Conservation (phyloP, 1,140 invertebrate species). For the Chymomyza costata region DNA sequence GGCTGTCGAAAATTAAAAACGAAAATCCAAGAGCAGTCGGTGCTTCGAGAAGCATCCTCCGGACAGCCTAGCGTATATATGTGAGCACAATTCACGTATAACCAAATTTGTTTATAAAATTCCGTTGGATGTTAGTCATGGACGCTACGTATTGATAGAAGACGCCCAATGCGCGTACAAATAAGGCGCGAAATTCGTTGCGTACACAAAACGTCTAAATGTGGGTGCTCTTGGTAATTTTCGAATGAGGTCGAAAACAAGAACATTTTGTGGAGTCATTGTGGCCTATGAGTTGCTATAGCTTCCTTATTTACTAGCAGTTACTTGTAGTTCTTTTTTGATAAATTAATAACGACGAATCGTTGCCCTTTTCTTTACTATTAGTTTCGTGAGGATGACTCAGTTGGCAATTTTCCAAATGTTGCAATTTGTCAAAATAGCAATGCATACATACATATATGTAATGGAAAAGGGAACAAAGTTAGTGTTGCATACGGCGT, state of each 20-base stretch:
- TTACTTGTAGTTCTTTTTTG: not conserved
- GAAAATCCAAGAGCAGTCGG: not conserved
- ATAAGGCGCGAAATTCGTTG: slow-evolving; percentile 65
- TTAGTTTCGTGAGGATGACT: slow-evolving; percentile 12
- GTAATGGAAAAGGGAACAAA: no score
- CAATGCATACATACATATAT: no score
- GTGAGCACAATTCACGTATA: no score
- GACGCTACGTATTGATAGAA: slow-evolving; percentile 10
- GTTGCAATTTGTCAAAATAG: no score
- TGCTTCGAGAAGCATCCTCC: slow-evolving; percentile 26
- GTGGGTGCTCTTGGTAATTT: slow-evolving; percentile 46
- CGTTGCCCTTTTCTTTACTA: slow-evolving; percentile 1
- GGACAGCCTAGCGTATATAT: slow-evolving; percentile 7
- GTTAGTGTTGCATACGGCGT: no score
- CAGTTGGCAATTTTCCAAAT: slow-evolving; percentile 4
- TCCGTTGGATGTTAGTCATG: slow-evolving; percentile 50
- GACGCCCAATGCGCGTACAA: slow-evolving; percentile 47
- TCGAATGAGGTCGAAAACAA: slow-evolving; percentile 53
- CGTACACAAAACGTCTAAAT: slow-evolving; percentile 6
- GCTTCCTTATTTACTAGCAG: slow-evolving; percentile 33
- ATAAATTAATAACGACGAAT: not conserved
- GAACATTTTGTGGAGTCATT: slow-evolving; percentile 20
- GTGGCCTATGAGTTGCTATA: not conserved
- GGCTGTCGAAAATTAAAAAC: no score
- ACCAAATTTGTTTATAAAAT: slow-evolving; percentile 59